phyloP scores from a whole-genome alignment of 2,888 invertebrate genomes.

The Campoplex nolae region DNA sequence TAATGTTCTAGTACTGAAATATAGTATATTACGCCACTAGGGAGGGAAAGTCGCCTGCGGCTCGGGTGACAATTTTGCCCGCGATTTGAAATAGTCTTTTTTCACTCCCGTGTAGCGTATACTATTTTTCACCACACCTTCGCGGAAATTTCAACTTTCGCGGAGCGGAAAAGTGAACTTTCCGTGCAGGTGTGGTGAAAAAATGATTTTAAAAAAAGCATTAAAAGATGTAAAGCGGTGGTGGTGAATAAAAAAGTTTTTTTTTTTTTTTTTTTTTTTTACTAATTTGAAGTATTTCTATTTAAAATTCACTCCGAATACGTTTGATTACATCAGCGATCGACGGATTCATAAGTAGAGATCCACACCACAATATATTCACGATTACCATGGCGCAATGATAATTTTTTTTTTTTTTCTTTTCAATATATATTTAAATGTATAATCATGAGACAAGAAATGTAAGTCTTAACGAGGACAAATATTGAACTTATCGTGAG shows the following conservation, averaged over 20 bases:
- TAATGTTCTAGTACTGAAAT: not conserved
- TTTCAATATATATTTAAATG: slow-evolving; percentile 41
- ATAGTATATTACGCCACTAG: no score
- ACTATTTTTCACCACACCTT: no score
- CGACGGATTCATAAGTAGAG: slow-evolving; percentile 80
- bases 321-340: slow-evolving; percentile 83
- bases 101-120: no score
- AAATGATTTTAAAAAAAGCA: not conserved
- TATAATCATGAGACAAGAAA: slow-evolving; percentile 60
- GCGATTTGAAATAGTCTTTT: no score
- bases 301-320: slow-evolving; percentile 82
- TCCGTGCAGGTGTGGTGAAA: no score
- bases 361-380: slow-evolving; percentile 81
- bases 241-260: slow-evolving; percentile 32
- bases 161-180: no score
- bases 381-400: slow-evolving; percentile 78
- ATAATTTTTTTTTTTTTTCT: slow-evolving; percentile 60
- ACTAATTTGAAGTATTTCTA: slow-evolving; percentile 80
- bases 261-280: slow-evolving; percentile 34
- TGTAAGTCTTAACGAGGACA: slow-evolving; percentile 72
- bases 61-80: no score
- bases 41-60: no score
- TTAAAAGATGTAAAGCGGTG: not conserved
- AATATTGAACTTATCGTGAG: slow-evolving; percentile 70
- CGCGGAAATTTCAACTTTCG: no score